phyloP scores from a whole-genome alignment of 1,140 invertebrate species.

The Neodiprion fabricii region DNA sequence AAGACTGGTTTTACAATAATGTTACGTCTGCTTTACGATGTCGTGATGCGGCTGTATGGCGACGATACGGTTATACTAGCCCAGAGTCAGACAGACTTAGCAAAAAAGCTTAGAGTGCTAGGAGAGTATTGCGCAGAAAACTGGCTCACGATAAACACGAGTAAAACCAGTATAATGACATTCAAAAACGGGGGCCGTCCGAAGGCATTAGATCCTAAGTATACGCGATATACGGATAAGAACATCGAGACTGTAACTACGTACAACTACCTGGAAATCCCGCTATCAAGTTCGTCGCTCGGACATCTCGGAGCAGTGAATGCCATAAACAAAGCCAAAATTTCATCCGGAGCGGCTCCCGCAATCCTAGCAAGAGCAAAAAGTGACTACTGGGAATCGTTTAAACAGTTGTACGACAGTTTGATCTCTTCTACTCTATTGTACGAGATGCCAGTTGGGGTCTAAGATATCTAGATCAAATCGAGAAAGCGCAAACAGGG shows the following conservation, averaged over 20 bases:
- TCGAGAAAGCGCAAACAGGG: slow-evolving; percentile 11
- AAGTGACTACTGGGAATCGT: slow-evolving; percentile 8
- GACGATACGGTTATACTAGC: slow-evolving; percentile 23
- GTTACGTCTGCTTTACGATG: too few species aligned
- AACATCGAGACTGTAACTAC: slow-evolving; percentile 16
- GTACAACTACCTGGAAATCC: slow-evolving; percentile 18
- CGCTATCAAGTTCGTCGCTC: slow-evolving; percentile 16
- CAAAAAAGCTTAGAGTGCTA: slow-evolving; percentile 17
- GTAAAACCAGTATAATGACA: slow-evolving; percentile 36
- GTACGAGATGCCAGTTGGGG: not conserved
- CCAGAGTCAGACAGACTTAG: slow-evolving; percentile 11
- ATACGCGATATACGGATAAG: not conserved
- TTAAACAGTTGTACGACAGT: slow-evolving; percentile 3
- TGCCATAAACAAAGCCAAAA: slow-evolving; percentile 21
- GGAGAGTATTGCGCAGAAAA: slow-evolving; percentile 27
- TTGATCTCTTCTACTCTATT: slow-evolving; percentile 10
- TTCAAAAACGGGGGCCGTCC: slow-evolving; percentile 30
- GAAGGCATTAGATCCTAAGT: slow-evolving; percentile 10
- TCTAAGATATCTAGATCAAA: slow-evolving; percentile 15
- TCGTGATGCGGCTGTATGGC: slow-evolving; percentile 21
- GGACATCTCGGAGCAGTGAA: not conserved
- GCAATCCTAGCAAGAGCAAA: slow-evolving; percentile 18
- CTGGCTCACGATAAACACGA: slow-evolving; percentile 31
- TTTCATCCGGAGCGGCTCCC: slow-evolving; percentile 9
- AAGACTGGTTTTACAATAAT: too few species aligned